A percentile compares a stretch with the other conserved stretches of the same genome.
These are phyloP conservation scores for Picathartes gymnocephalus DNA, from an alignment of 2,113 vertebrate species.

Conservation along the genomic window DNA sequence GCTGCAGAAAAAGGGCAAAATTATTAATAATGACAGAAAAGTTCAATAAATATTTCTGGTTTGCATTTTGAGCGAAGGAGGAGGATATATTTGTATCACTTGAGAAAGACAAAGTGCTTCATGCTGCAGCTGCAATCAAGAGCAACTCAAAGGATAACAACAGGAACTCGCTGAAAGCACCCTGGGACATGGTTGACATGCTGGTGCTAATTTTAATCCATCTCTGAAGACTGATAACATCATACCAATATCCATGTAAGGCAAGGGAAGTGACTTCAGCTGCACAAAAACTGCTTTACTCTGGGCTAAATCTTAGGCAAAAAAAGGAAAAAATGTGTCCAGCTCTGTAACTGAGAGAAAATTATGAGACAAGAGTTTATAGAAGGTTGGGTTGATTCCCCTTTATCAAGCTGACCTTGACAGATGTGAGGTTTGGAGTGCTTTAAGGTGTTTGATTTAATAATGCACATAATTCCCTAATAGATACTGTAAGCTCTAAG, in stretches of 20 bases:
- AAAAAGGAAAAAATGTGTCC: not conserved
- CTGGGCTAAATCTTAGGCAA: not conserved
- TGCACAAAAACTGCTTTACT: not conserved
- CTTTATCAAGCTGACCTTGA: not conserved
- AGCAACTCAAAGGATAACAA: constrained; percentile 8
- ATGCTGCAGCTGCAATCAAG: constrained; percentile 14
- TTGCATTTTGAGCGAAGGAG: not conserved
- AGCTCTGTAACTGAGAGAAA: not conserved
- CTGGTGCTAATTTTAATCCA: not conserved
- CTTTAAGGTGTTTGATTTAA: not conserved
- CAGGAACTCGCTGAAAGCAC: constrained; percentile 4
- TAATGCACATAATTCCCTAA: not conserved
- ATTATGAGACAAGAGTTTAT: not conserved
- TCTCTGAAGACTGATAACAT: not conserved
- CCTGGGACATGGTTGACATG: not conserved
- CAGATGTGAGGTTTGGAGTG: not conserved
- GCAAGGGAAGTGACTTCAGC: not conserved
- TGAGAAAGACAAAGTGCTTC: constrained; percentile 32
- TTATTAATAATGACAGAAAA: not conserved
- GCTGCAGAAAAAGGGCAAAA: not conserved
- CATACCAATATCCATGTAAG: not conserved
- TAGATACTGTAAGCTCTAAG: not conserved
- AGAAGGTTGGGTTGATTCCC: not conserved
- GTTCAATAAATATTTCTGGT: constrained; percentile 9
- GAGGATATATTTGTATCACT: not conserved